phyloP scores from a whole-genome alignment of 2,797 vertebrate species.

The Cossypha heuglini region DNA sequence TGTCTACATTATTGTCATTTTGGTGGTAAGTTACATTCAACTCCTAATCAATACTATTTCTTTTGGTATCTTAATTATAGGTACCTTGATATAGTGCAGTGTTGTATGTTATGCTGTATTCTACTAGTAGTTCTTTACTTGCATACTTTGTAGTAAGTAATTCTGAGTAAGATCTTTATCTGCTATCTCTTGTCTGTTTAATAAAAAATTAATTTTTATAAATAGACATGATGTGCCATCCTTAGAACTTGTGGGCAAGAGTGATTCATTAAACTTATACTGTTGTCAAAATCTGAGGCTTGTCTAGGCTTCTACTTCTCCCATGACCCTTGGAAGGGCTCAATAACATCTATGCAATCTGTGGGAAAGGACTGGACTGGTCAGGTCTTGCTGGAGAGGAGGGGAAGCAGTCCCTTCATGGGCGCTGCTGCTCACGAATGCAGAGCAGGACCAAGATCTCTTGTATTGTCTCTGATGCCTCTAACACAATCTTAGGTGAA shows the following conservation, averaged over 20 bases:
- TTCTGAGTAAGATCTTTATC: not conserved
- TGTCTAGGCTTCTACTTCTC: not conserved
- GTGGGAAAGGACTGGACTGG: not conserved
- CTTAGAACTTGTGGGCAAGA: not conserved
- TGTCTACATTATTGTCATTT: not conserved
- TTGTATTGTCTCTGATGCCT: too few species aligned
- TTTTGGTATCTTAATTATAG: not conserved
- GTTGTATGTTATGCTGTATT: not conserved
- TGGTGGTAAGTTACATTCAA: accelerated
- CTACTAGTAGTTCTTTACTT: not conserved
- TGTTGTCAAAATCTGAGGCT: not conserved
- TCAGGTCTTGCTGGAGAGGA: not conserved
- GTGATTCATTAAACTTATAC: not conserved
- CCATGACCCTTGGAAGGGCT: not conserved
- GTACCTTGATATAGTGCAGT: not conserved
- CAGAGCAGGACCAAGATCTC: not conserved
- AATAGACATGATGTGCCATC: not conserved
- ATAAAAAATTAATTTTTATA: not conserved
- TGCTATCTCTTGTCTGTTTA: not conserved
- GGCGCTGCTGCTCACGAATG: not conserved
- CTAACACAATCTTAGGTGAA: not conserved
- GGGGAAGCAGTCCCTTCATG: not conserved
- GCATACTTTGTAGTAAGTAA: not conserved
- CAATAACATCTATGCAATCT: accelerated
- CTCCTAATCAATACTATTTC: not conserved